A percentile compares a stretch with the other conserved stretches of the same genome.
phyloP scores from a whole-genome alignment of 2,888 invertebrate species.

The Entomobrya proxima region DNA sequence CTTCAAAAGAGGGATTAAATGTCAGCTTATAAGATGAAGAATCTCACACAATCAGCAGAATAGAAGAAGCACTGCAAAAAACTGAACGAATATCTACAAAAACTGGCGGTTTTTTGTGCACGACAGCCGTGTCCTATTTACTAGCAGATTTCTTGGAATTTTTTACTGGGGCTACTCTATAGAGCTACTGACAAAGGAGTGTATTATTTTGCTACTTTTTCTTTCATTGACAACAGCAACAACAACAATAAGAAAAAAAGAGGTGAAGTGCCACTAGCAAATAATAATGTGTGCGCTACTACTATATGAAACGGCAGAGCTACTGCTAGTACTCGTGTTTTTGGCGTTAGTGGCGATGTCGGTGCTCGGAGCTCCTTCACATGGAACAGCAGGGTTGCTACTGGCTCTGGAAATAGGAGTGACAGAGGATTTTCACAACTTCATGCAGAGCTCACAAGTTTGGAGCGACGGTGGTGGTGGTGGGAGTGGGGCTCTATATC shows the following conservation, averaged over 20 bases:
- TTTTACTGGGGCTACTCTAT: too few relatives aligned
- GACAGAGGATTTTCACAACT: constrained; percentile 45
- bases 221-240: background rate
- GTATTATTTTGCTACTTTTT: background rate
- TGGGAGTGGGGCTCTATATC: background rate
- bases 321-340: background rate
- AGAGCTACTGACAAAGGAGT: too few relatives aligned
- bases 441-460: background rate
- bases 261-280: background rate
- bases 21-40: constrained; percentile 40
- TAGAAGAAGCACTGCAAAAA: background rate
- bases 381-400: constrained; percentile 58
- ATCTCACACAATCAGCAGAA: background rate
- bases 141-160: background rate
- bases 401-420: constrained; percentile 21
- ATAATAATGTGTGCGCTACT: background rate
- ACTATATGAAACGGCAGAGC: background rate
- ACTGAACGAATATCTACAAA: background rate
- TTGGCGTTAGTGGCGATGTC: background rate
- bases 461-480: background rate
- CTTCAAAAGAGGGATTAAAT: constrained; percentile 58
- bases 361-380: constrained; percentile 32
- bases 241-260: background rate
- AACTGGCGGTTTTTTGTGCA: background rate
- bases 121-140: background rate